These are phyloP conservation scores for Saturnia pavonia DNA, from an alignment of 2,888 invertebrate species.

Conservation along the genomic window DNA sequence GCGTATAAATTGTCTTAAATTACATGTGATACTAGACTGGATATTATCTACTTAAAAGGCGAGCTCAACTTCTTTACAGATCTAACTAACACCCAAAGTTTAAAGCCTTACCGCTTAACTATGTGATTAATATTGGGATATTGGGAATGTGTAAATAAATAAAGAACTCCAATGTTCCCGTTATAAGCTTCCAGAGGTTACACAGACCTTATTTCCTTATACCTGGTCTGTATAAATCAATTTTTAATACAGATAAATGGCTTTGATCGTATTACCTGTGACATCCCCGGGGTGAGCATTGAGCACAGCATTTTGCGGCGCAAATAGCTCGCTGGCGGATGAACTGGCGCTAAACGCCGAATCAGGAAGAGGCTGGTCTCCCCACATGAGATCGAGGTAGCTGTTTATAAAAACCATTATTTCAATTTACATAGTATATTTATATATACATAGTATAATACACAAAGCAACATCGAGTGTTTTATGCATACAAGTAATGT, in stretches of 20 bases:
- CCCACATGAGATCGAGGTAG: constrained; percentile 66
- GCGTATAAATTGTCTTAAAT: no score
- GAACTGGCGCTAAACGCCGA: constrained; percentile 83
- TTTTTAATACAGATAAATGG: not conserved
- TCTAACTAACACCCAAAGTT: no score
- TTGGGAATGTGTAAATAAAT: no score
- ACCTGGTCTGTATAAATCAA: not conserved
- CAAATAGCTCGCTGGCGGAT: constrained; percentile 62
- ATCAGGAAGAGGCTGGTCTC: constrained; percentile 71
- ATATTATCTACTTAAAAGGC: no score
- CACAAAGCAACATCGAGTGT: not conserved
- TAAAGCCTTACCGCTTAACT: not conserved
- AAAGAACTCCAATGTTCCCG: no score
- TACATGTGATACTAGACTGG: no score
- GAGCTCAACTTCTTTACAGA: no score
- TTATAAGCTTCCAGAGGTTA: not conserved
- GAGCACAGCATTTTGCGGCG: constrained; percentile 79
- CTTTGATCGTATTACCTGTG: constrained; percentile 31
- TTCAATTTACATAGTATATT: not conserved
- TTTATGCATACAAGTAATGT: no score
- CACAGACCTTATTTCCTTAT: not conserved
- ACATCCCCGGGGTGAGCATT: constrained; percentile 43
- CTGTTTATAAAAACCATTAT: constrained; percentile 31
- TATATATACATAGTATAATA: not conserved
- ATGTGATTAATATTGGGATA: no score